Evolutionary conservation across 2,888 invertebrate species (phyloP), one percentile per base, ranked within the genome.

Genomic region (Smittia sp.): DNA sequence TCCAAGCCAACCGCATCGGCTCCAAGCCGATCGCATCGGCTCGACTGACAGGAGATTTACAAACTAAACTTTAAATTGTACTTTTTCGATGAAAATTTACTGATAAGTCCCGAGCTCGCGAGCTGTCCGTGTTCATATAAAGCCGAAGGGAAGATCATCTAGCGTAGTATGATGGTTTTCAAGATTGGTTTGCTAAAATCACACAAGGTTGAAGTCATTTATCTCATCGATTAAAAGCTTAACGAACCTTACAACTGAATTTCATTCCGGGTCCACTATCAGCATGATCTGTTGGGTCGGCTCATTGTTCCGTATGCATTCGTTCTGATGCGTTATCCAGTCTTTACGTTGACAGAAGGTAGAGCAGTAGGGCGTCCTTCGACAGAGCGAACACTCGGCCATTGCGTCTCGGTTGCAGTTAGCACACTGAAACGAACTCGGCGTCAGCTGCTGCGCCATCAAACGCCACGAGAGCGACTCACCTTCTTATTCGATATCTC

Each of bases 311-410:
- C 91, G 86, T 52, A 92, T 89, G 79, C 93, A 93, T 81, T 93
- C 93, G 75, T 92, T 90, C 81, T 93, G 93, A 82, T 91, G 94
- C 46, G 90, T 87, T 15, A 88, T 89, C 94, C 94, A 94, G 83
- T 94, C 94, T 81, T 93, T 94, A 76, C 93, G 88, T 82, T 94
- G 94, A 81, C 94, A 94, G 83, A 92, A 94, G 1, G 91, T 92
- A 6, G 94, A 93, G 81, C 94, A 94, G 81, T 94, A 94, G 9
- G 93, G 93, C 13, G 93, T 93, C 75, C 91, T 86, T 69, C 93
- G 87, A 79, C 94, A 94, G 52, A 93, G 83, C 0, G 94, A 94
- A 80, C 94, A 94, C 80, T 94, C 93, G 0, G 93, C 92, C 68
- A 91, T 87, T 9, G 94, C 94, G 80, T 93, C 93, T 75, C 94